Evolutionary conservation across 2,888 invertebrate species (phyloP).

Genomic region (Eupithecia exiguata): DNA sequence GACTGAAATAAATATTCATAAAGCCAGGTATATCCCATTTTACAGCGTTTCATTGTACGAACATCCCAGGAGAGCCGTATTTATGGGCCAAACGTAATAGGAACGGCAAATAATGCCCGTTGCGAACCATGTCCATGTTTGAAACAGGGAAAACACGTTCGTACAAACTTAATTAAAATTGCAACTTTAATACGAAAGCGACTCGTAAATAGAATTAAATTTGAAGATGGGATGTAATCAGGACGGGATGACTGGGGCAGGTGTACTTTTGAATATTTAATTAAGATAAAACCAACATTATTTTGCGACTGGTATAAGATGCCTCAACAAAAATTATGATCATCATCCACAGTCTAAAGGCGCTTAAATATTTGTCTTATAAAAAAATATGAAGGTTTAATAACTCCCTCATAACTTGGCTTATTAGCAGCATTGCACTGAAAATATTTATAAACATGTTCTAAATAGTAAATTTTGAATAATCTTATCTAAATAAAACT

Average conservation of each 20-base stretch:
- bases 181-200: slow-evolving; percentile 12
- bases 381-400: neutral
- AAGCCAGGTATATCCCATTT: slow-evolving; percentile 47
- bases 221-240: slow-evolving; percentile 3
- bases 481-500: neutral
- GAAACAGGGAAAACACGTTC: slow-evolving; percentile 20
- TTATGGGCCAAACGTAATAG: slow-evolving; percentile 55
- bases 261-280: neutral
- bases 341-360: neutral
- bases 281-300: neutral
- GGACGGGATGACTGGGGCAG: neutral
- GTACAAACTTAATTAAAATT: slow-evolving; percentile 27
- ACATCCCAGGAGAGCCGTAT: slow-evolving; percentile 53
- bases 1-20: slow-evolving; percentile 48
- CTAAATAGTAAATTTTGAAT: too few species aligned
- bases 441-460: too few species aligned
- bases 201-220: slow-evolving; percentile 4
- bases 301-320: neutral
- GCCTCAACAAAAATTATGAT: neutral
- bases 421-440: too few species aligned
- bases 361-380: neutral
- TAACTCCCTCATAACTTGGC: neutral
- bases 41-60: slow-evolving; percentile 51
- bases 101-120: slow-evolving; percentile 57
- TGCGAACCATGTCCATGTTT: slow-evolving; percentile 35